Percentiles rank a stretch among this genome's conserved stretches.
Conservation (phyloP, 2,888 invertebrate species). For the Lithophane socia region DNA sequence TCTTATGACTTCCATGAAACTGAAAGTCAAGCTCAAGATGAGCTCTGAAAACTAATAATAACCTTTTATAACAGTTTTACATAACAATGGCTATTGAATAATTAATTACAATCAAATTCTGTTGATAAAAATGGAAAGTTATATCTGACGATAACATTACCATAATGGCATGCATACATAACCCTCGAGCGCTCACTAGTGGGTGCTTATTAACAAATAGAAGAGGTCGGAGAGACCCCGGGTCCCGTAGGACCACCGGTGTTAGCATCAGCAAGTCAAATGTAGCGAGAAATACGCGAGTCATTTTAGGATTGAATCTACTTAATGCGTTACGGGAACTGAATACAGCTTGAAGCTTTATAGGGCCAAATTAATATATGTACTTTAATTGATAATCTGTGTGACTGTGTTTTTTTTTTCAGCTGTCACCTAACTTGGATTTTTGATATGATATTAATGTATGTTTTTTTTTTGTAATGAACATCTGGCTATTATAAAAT, state of each 20-base stretch:
- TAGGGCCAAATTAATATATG: background rate
- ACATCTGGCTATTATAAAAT: background rate
- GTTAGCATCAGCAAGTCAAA: constrained; percentile 86
- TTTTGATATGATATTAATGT: background rate
- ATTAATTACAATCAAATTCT: constrained; percentile 58
- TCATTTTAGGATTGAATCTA: constrained; percentile 76
- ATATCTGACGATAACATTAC: constrained; percentile 66
- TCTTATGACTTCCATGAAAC: background rate
- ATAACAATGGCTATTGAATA: constrained; percentile 61
- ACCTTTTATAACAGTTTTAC: constrained; percentile 4
- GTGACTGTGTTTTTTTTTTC: background rate
- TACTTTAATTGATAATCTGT: background rate
- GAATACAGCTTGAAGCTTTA: background rate
- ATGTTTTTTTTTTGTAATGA: background rate
- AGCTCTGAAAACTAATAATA: constrained; percentile 13
- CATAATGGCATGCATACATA: constrained; percentile 68
- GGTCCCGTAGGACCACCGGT: constrained; percentile 82
- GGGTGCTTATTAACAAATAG: constrained; percentile 83
- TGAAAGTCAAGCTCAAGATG: background rate
- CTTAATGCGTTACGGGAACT: constrained; percentile 25
- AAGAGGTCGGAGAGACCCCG: constrained; percentile 73
- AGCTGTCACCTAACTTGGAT: background rate
- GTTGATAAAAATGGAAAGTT: constrained; percentile 61
- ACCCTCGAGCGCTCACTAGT: constrained; percentile 65
- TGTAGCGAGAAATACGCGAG: constrained; percentile 76